These are phyloP conservation scores for Julus scanicus DNA, from an alignment of 2,888 invertebrate genomes.

Conservation along the genomic window DNA sequence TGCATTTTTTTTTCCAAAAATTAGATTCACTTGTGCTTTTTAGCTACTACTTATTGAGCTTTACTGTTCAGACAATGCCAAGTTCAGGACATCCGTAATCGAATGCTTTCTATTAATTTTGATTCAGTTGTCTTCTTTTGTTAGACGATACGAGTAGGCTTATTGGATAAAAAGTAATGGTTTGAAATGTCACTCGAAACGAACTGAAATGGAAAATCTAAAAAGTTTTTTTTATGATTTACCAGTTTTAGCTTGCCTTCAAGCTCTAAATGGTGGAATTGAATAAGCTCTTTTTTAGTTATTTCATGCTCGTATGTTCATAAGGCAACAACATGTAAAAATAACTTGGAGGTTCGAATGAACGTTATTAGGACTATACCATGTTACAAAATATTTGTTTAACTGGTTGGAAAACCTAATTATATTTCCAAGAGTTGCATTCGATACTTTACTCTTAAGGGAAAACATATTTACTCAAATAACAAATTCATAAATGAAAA, in stretches of 20 bases:
- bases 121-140: neutral
- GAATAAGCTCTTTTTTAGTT: no score
- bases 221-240: neutral
- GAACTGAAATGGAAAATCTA: neutral
- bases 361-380: no score
- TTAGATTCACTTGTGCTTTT: neutral
- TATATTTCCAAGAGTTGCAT: no score
- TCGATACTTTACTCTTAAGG: no score
- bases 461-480: no score
- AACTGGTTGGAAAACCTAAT: no score
- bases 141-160: neutral
- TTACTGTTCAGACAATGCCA: neutral
- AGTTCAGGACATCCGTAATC: constrained; percentile 16
- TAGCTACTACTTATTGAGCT: neutral
- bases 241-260: neutral
- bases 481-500: no score
- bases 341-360: no score
- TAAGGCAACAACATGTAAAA: no score
- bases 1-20: neutral
- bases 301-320: no score
- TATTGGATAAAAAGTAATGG: neutral
- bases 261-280: neutral
- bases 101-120: constrained; percentile 29
- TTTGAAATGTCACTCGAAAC: neutral
- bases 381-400: no score